Evolutionary conservation across 2,888 invertebrate species (phyloP), one percentile per base, ranked within the genome.

Genomic region (Automeris io): DNA sequence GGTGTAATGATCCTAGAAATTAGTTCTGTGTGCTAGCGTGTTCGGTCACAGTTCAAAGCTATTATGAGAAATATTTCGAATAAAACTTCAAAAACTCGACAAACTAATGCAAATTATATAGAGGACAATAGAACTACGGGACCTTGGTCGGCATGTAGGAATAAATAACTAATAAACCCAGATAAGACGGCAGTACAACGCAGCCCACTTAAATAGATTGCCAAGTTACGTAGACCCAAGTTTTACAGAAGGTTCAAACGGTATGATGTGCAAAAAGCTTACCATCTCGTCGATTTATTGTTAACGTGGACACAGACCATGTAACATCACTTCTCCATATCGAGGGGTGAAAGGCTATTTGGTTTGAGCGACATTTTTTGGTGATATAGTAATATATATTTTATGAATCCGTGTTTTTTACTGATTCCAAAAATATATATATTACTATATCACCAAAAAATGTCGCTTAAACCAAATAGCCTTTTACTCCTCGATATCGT

Each of bases 91-190:
- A 29, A 29, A 1, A 16, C 29, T 29, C 29, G 23, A 23, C 34
- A 54, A 58, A 62, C 67, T 65, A 71, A 65, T 72, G 68, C 64
- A 70, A 78, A 72, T 71, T 74, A 63, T 65, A 71, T 65, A 70
- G 69, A 74, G 72, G 75, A 66, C 70, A 64, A 45, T 51, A 8
- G 18, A 37, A 31, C 53, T 55, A 39, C 45, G 49, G 50, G 56
- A 53, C 58, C 61, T 61, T 54, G 54, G 59, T 53, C 43, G 47
- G 48, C 53, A 54, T 59, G 60, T 49, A 55, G 43, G 72, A 69
- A 81, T 80, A 80, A 81, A 82, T 82, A 82, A 78, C 71, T 81
- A 79, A 83, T 80, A 80, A 74, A 75, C 63, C 58, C 55, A 62
- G 68, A 78, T 78, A 80, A 77, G 73, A 64, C 60, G 49, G 55